phyloP scores from a whole-genome alignment of 2,113 vertebrate genomes.

The Hypocryptadius cinnamomeus region DNA sequence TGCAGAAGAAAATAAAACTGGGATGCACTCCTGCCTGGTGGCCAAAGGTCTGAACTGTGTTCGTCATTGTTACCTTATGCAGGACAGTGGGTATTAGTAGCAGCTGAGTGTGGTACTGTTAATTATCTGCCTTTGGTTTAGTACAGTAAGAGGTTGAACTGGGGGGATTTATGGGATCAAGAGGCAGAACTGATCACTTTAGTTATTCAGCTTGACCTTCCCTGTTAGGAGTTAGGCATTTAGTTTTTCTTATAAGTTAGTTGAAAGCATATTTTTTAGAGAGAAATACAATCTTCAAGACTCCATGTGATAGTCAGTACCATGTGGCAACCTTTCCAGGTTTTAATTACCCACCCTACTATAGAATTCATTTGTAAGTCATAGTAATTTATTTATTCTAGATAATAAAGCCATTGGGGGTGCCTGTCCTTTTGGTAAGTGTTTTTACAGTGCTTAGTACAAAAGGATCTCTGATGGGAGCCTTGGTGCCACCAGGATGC shows the following conservation, averaged over 20 bases:
- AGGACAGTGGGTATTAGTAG: neutral
- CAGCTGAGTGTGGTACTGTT: neutral
- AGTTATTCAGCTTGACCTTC: neutral
- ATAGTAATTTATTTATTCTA: slow-evolving; percentile 41
- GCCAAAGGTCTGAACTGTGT: neutral
- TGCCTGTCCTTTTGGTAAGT: slow-evolving; percentile 24
- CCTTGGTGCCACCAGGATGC: slow-evolving; percentile 20
- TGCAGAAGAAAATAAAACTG: neutral
- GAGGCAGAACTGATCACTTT: neutral
- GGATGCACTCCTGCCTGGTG: neutral
- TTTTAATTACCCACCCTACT: slow-evolving; percentile 10
- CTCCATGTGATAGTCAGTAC: neutral
- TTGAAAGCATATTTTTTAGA: neutral
- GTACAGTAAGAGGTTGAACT: neutral
- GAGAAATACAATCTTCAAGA: neutral
- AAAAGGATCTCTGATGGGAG: neutral
- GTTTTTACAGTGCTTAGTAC: slow-evolving; percentile 7
- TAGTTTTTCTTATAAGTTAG: neutral
- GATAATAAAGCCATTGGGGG: slow-evolving; percentile 31
- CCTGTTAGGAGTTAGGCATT: neutral
- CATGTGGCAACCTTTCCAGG: neutral
- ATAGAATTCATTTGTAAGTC: slow-evolving; percentile 19
- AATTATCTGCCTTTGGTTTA: neutral
- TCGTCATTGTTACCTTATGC: neutral
- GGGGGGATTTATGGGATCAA: neutral